Conservation (phyloP, 53 echinoderm and acorn worm genomes). For the Echinarachnius parma region DNA sequence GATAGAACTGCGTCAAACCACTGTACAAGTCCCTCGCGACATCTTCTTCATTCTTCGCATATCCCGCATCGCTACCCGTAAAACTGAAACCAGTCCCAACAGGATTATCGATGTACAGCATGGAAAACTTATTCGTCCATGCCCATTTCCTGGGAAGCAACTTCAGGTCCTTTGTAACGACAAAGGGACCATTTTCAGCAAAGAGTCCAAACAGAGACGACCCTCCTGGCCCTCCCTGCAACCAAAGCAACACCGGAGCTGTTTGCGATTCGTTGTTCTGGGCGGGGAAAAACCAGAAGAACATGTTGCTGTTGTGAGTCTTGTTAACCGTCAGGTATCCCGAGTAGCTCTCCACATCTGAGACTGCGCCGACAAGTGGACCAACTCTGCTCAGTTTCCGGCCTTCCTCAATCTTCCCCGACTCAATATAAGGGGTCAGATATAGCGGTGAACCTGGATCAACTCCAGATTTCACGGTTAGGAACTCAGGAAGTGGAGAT, state of each 20-base stretch:
- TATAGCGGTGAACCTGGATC: slow-evolving; percentile 87
- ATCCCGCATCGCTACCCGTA: slow-evolving; percentile 69
- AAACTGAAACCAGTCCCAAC: slow-evolving; percentile 96
- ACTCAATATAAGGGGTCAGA: slow-evolving; percentile 79
- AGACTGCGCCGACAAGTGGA: slow-evolving; percentile 56
- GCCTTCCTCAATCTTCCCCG: slow-evolving; percentile 70
- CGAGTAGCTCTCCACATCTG: slow-evolving; percentile 61
- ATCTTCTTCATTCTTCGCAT: slow-evolving; percentile 67
- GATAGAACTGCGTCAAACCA: slow-evolving; percentile 79
- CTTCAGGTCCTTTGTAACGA: slow-evolving; percentile 68
- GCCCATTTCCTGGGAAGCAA: slow-evolving; percentile 58
- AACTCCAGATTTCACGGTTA: slow-evolving; percentile 43
- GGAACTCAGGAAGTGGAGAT: no score
- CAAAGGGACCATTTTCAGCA: slow-evolving; percentile 77
- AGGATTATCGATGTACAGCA: slow-evolving; percentile 92
- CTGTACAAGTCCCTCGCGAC: slow-evolving; percentile 77
- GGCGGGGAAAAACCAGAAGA: slow-evolving; percentile 89
- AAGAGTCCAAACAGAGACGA: slow-evolving; percentile 90
- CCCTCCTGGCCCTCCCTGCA: slow-evolving; percentile 93
- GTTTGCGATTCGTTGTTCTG: slow-evolving; percentile 64
- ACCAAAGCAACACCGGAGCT: slow-evolving; percentile 87
- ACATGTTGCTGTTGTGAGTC: slow-evolving; percentile 70
- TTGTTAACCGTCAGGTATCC: slow-evolving; percentile 82
- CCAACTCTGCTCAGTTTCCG: slow-evolving; percentile 72
- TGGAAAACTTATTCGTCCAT: slow-evolving; percentile 79